Conservation (phyloP, 2,113 vertebrate species). For the Strix uralensis region DNA sequence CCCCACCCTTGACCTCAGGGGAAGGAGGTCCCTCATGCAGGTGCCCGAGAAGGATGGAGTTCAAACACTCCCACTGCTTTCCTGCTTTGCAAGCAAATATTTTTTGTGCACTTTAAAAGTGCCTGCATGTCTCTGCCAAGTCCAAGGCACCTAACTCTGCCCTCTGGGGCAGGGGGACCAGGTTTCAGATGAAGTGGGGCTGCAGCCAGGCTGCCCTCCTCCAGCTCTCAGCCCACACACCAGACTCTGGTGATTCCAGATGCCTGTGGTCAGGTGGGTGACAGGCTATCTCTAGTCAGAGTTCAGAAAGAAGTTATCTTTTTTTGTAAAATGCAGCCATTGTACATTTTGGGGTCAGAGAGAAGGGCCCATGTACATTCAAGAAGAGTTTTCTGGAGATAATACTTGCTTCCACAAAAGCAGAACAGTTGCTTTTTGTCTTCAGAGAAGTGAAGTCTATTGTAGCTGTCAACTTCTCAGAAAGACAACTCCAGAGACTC, state of each 20-base stretch:
- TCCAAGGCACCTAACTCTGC: neutral
- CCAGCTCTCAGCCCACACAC: neutral
- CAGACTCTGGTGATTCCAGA: neutral
- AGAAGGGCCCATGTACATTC: neutral
- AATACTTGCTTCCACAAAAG: neutral
- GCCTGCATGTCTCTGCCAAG: neutral
- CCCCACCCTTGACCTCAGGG: neutral
- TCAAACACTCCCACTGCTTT: neutral
- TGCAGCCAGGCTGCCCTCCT: neutral
- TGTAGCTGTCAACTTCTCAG: neutral
- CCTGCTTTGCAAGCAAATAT: neutral
- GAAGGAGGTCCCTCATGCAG: neutral
- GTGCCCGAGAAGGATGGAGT: neutral
- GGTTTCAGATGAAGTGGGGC: neutral
- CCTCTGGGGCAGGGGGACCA: neutral
- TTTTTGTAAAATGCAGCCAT: neutral
- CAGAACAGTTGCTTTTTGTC: slow-evolving; percentile 49
- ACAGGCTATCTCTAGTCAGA: neutral
- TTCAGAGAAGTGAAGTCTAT: neutral
- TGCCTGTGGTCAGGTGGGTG: neutral
- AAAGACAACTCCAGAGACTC: neutral
- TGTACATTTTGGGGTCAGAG: neutral
- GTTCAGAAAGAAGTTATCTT: neutral
- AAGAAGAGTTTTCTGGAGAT: slow-evolving; percentile 18
- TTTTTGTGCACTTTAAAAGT: neutral